Conservation (phyloP, 2,113 vertebrate species). For the Zosterops lateralis region DNA sequence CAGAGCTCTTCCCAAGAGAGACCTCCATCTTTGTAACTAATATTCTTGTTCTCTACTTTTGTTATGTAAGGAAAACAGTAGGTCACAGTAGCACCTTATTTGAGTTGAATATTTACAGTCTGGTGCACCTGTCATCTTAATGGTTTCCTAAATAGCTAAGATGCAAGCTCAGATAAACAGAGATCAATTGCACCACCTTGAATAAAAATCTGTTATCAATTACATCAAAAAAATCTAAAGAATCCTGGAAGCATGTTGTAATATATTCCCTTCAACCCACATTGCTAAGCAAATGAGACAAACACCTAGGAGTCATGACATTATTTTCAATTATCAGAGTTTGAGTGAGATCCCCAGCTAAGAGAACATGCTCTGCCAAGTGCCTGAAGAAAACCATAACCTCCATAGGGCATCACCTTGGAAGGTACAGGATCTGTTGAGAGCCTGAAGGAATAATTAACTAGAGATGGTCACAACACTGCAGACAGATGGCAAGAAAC, state of each 20-base stretch:
- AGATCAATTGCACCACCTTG: neutral
- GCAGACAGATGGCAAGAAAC: conserved; percentile 29
- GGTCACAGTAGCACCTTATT: neutral
- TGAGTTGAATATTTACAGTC: neutral
- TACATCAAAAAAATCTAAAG: neutral
- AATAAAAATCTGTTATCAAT: neutral
- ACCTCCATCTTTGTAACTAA: neutral
- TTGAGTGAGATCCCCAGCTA: neutral
- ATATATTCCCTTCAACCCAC: neutral
- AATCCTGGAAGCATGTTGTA: neutral
- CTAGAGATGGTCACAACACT: neutral
- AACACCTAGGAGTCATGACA: neutral
- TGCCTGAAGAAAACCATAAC: conserved; percentile 33
- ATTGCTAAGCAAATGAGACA: neutral
- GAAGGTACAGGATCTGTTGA: neutral
- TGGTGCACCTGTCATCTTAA: neutral
- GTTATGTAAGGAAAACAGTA: neutral
- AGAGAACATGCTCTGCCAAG: neutral
- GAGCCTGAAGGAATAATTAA: conserved; percentile 52
- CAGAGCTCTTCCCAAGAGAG: neutral
- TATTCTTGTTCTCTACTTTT: neutral
- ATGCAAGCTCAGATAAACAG: neutral
- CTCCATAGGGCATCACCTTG: conserved; percentile 8
- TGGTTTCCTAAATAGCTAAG: neutral
- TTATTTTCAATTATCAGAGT: conserved; percentile 30